Conservation (phyloP, 2,797 vertebrate genomes). For the Thripadectes ignobilis region DNA sequence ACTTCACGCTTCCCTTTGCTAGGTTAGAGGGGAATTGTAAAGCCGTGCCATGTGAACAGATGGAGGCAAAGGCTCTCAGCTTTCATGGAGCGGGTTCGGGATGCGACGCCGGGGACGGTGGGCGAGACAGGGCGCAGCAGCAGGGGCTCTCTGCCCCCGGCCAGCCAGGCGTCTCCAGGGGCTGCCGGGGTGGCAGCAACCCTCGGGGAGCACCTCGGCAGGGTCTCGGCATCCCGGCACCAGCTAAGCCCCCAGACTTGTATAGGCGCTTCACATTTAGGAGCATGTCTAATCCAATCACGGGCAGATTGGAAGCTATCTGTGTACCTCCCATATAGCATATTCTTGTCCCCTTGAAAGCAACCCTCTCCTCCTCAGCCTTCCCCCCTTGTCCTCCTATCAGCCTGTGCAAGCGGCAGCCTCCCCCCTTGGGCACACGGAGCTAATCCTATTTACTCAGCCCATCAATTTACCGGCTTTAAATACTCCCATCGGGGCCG, state of each 20-base stretch:
- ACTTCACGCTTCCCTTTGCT: conserved; percentile 57
- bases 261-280: conserved; percentile 77
- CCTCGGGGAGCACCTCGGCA: conserved; percentile 66
- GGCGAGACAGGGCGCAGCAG: conserved; percentile 42
- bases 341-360: conserved; percentile 73
- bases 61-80: conserved; percentile 70
- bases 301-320: conserved; percentile 76
- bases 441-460: conserved; percentile 83
- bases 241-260: conserved; percentile 69
- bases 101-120: conserved; percentile 43
- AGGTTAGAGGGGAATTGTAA: conserved; percentile 63
- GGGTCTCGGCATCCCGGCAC: conserved; percentile 74
- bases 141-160: conserved; percentile 59
- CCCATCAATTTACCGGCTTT: conserved; percentile 80
- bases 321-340: conserved; percentile 80
- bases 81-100: conserved; percentile 67
- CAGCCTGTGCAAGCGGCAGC: conserved; percentile 58
- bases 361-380: conserved; percentile 68
- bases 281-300: conserved; percentile 87
- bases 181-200: conserved; percentile 67
- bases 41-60: conserved; percentile 69
- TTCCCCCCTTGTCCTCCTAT: conserved; percentile 70
- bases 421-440: conserved; percentile 65
- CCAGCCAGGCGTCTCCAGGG: conserved; percentile 62
- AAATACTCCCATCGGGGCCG: conserved; percentile 55